These are phyloP conservation scores for Conops quadrifasciatus DNA, from an alignment of 2,888 invertebrate genomes.

Conservation along the genomic window DNA sequence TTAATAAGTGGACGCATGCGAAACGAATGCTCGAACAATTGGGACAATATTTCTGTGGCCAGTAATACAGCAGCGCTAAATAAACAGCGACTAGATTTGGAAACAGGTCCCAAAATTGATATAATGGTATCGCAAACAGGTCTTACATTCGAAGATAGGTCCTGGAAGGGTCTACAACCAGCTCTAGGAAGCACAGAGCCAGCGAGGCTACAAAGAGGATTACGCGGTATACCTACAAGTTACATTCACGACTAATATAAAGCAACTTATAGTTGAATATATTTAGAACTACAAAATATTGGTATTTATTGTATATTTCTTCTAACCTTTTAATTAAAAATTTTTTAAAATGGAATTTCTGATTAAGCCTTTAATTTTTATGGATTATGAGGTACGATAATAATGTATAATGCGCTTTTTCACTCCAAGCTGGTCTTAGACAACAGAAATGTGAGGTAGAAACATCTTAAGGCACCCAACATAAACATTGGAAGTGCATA, in stretches of 20 bases:
- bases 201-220: slow-evolving; percentile 74
- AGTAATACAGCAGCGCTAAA: slow-evolving; percentile 42
- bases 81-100: slow-evolving; percentile 50
- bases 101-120: slow-evolving; percentile 56
- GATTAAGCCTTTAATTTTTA: too few species aligned
- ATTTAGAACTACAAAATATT: too few species aligned
- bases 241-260: slow-evolving; percentile 66
- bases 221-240: slow-evolving; percentile 78
- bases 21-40: slow-evolving; percentile 37
- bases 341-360: too few species aligned
- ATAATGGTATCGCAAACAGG: slow-evolving; percentile 59
- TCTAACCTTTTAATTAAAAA: too few species aligned
- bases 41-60: slow-evolving; percentile 39
- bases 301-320: too few species aligned
- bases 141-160: slow-evolving; percentile 67
- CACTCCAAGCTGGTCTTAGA: too few species aligned
- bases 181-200: slow-evolving; percentile 78
- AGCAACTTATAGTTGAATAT: not conserved
- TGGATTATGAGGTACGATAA: too few species aligned
- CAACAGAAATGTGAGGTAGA: too few species aligned
- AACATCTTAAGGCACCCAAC: too few species aligned
- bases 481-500: too few species aligned
- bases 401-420: too few species aligned
- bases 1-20: slow-evolving; percentile 78
- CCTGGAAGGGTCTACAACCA: slow-evolving; percentile 89